Evolutionary conservation across 2,113 vertebrate species (phyloP).

Genomic region (Pterocles gutturalis): DNA sequence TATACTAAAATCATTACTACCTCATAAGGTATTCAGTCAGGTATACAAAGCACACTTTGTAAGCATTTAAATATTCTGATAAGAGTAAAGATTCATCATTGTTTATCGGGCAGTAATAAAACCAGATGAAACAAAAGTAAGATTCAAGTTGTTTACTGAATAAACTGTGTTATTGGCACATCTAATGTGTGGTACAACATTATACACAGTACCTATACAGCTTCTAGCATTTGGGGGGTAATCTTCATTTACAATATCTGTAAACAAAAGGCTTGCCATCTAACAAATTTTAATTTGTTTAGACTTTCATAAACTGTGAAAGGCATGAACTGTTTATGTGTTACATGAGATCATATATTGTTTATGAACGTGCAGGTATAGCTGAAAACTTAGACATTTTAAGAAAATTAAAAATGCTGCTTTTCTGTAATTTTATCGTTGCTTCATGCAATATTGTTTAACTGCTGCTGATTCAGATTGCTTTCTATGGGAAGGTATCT

Average conservation of each 20-base stretch:
- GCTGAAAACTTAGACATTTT: conserved; percentile 79
- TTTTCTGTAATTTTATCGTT: conserved; percentile 80
- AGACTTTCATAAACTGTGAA: conserved; percentile 77
- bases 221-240: conserved; percentile 82
- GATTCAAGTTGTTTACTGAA: conserved; percentile 82
- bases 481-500: conserved; percentile 82
- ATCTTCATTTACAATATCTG: conserved; percentile 78
- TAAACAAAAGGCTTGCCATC: conserved; percentile 88
- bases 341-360: conserved; percentile 81
- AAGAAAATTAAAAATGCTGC: conserved; percentile 85
- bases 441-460: conserved; percentile 92
- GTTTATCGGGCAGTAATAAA: conserved; percentile 77
- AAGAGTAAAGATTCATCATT: conserved; percentile 73
- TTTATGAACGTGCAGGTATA: conserved; percentile 85
- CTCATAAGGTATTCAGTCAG: conserved; percentile 75
- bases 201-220: conserved; percentile 83
- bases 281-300: conserved; percentile 79
- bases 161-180: conserved; percentile 86
- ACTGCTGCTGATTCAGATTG: conserved; percentile 83
- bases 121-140: conserved; percentile 79
- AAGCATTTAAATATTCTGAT: conserved; percentile 79
- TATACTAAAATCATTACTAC: conserved; percentile 78
- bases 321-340: conserved; percentile 78
- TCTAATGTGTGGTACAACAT: conserved; percentile 87
- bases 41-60: conserved; percentile 79